These are phyloP conservation scores for Trachythela sp. DNA, from an alignment of 64 coral and sea anemone genomes.

Conservation along the genomic window DNA sequence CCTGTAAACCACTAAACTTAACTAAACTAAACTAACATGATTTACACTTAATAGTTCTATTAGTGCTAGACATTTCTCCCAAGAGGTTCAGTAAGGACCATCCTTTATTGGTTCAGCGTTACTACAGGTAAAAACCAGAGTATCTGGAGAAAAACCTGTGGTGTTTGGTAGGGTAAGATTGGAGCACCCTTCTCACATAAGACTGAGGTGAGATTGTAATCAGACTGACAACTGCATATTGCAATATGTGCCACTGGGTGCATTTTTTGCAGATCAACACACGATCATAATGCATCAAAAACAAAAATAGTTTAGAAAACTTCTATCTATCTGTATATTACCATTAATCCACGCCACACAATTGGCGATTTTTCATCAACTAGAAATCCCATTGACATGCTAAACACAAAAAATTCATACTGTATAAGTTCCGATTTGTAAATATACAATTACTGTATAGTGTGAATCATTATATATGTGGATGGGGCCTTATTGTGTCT, in stretches of 20 bases:
- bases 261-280: neutral
- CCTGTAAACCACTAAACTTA: too few relatives aligned
- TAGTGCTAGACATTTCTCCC: too few relatives aligned
- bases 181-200: too few relatives aligned
- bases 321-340: conserved; percentile 17
- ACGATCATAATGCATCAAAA: neutral
- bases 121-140: too few relatives aligned
- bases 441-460: neutral
- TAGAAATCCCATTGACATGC: conserved; percentile 98
- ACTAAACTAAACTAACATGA: neutral
- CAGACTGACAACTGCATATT: too few relatives aligned
- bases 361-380: conserved; percentile 79
- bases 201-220: too few relatives aligned
- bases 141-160: too few relatives aligned
- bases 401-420: conserved; percentile 10
- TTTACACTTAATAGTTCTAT: too few relatives aligned
- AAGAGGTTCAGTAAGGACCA: too few relatives aligned
- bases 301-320: neutral
- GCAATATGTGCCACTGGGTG: too few relatives aligned
- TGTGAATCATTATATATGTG: neutral
- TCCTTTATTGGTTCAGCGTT: too few relatives aligned
- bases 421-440: neutral
- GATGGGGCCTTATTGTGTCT: neutral
- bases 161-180: too few relatives aligned
- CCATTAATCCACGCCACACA: conserved; percentile 96